Evolutionary conservation across 1,140 invertebrate genomes (phyloP), one percentile per base, ranked within the genome.

Genomic region (Lordiphosa clarofinis): DNA sequence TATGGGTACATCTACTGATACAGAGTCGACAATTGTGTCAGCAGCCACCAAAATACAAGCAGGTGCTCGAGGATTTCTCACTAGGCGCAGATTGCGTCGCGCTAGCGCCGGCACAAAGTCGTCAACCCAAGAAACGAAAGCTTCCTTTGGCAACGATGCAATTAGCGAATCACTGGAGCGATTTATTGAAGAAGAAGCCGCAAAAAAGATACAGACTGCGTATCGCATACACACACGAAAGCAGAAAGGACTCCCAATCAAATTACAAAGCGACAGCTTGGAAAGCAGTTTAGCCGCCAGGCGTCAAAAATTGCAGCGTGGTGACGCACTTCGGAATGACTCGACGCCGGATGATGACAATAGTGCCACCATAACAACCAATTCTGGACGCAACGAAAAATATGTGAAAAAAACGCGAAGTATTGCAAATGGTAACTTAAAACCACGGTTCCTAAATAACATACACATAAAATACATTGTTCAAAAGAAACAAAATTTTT

Each of bases 11-110:
- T 89, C 88, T 9, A 88, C 84, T 3, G 88, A 89, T 63, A 88
- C 87, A 2, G 88, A 89, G 35, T 89, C 88, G 2, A 88, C 88
- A 4, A 87, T 88, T 63, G 81, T 86, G 1, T 87, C 84, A 9
- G 79, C 86, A 4, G 79, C 76, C 24, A 87, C 87, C 0, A 89
- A 87, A 58, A 84, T 88, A 28, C 84, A 88, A 49, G 86, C 86
- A 3, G 75, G 75, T 10, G 75, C 71, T n/a, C 57, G 76, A 3
- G 82, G 86, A 0, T 87, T 88, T 21, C 47, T 78, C 6, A 73
- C 82, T 2, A 68, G 79, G 4, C 61, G 84, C 3, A 53, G 84
- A 43, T 39, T 88, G 10, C 62, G 87, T 1, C 62, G 82, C 0
- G 69, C 87, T 1, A 88, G 86, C 65, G 78, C 63, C 0, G 86